Evolutionary conservation across 2,113 vertebrate species (phyloP).

Genomic region (Bubo bubo): DNA sequence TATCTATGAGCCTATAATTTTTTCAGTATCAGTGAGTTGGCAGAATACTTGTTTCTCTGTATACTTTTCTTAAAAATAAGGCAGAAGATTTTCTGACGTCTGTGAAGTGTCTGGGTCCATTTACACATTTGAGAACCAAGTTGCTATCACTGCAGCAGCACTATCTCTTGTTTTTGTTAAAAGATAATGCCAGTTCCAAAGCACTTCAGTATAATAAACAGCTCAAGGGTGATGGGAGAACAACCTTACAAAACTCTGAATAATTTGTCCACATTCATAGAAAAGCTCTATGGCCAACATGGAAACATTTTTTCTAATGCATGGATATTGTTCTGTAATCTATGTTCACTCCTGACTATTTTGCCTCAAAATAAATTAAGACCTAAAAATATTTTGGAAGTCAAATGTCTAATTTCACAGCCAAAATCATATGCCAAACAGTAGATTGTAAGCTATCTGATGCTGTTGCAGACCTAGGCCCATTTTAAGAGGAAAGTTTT

Average conservation of each 20-base stretch:
- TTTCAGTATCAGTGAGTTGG: not conserved
- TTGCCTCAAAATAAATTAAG: conserved; percentile 33
- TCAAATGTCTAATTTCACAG: conserved; percentile 35
- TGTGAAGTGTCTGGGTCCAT: not conserved
- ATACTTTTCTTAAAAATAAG: not conserved
- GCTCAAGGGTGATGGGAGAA: not conserved
- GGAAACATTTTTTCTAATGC: not conserved
- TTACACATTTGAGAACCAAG: not conserved
- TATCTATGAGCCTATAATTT: not conserved
- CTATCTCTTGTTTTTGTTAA: not conserved
- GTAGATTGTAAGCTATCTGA: not conserved
- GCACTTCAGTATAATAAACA: not conserved
- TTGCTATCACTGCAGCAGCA: not conserved
- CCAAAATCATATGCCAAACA: conserved; percentile 33
- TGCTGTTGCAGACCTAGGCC: not conserved
- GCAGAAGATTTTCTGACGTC: not conserved
- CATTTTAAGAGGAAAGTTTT: conserved; percentile 17
- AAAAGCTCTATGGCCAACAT: not conserved
- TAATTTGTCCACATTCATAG: not conserved
- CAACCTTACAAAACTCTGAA: not conserved
- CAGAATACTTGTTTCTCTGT: not conserved
- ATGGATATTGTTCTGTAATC: not conserved
- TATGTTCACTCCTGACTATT: not conserved
- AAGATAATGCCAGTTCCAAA: not conserved
- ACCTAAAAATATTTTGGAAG: conserved; percentile 13